These are phyloP conservation scores for Apteryx mantelli DNA, from an alignment of 2,113 vertebrate genomes.

Conservation along the genomic window DNA sequence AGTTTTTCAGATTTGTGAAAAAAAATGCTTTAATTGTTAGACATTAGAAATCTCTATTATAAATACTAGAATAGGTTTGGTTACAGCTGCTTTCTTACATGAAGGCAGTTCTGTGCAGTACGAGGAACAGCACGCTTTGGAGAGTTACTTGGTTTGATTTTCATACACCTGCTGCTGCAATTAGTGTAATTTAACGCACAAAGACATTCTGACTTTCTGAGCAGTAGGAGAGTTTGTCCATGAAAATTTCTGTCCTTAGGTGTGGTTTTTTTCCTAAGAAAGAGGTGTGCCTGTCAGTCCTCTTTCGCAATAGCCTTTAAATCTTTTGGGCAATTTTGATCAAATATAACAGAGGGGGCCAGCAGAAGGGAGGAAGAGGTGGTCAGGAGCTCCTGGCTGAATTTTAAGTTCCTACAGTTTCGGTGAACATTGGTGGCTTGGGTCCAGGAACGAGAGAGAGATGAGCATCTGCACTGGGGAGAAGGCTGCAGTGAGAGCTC, in stretches of 20 bases:
- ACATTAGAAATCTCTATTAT: not conserved
- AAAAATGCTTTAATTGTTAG: not conserved
- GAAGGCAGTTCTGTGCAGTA: fast-evolving
- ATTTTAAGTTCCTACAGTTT: not conserved
- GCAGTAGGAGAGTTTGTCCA: not conserved
- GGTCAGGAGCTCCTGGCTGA: not conserved
- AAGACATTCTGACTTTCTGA: not conserved
- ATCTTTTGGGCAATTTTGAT: not conserved
- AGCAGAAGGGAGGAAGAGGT: not conserved
- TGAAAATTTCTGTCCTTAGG: not conserved
- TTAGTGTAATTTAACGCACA: not conserved
- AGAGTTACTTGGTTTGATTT: not conserved
- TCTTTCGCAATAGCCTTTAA: not conserved
- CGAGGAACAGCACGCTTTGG: not conserved
- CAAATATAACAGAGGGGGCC: fast-evolving
- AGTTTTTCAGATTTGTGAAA: not conserved
- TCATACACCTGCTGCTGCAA: not conserved
- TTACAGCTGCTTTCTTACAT: not conserved
- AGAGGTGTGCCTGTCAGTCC: not conserved
- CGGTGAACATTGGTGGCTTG: not conserved
- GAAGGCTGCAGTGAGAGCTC: not conserved
- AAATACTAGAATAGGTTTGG: not conserved
- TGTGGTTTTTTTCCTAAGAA: not conserved
- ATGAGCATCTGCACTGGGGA: not conserved
- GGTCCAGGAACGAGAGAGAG: fast-evolving